Evolutionary conservation across 2,888 invertebrate genomes (phyloP), one percentile per base, ranked within the genome.

Genomic region (Steromphala cineraria): DNA sequence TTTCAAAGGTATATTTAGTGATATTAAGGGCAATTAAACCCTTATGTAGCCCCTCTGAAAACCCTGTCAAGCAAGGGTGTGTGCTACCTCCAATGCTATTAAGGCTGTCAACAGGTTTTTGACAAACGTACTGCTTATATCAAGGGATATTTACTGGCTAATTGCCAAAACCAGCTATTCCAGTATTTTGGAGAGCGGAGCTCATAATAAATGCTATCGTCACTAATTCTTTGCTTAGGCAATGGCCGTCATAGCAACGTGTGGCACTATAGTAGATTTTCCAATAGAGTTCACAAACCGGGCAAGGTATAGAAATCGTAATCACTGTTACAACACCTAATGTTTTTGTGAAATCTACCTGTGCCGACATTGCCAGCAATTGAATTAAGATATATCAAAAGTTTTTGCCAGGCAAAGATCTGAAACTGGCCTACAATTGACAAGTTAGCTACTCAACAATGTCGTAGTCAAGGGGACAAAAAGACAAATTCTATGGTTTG

Each of bases 281-380:
- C 53, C 76, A 76, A 76, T 76, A 76, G 76, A 76, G 31, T 76
- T 55, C 55, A 55, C 76, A 76, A 53, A 55, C 71, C 2, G 71
- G 71, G 71, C 40, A 71, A 36, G 71, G 71, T 10, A 71, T 71
- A 71, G 76, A 53, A 76, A 76, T 76, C 76, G 24, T 75, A 53
- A 53, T 53, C 76, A 53, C 53, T 53, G 24, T 75, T 76, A 76
- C 76, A 55, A 28, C 76, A 76, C 76, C 53, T 31, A 53, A 55
- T 76, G 76, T 76, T 76, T 76, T 53, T 76, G 76, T 76, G 76
- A 76, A 76, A 76, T 76, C 76, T 76, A 24, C 53, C 53, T 28
- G 40, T n/a, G 36, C 55, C 24, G 36, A 40, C 24, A 76, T 21
- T 28, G 53, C 55, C 15, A 31, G 24, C 76, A 76, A 55, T 53